Evolutionary conservation across 2,888 invertebrate genomes (phyloP), one percentile per base, ranked within the genome.

Genomic region (Heteropelma amictum): DNA sequence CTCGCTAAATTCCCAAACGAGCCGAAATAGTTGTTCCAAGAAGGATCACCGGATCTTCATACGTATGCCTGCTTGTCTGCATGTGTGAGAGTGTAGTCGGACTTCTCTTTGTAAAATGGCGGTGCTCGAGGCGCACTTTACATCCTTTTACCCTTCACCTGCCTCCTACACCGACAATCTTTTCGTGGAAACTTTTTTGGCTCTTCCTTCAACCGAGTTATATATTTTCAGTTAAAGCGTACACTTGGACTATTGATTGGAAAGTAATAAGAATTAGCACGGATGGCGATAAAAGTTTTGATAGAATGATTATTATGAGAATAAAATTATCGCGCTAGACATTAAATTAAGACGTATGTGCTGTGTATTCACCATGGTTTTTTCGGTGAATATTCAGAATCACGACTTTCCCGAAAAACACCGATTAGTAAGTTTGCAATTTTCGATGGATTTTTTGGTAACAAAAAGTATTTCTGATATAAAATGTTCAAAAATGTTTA

Each of bases 1-100:
- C 65, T 38, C 54, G 53, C 65, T 71, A 78, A 78, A 78, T 79
- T 81, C 78, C 74, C 79, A 78, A 82, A 79, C 77, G 72, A 74
- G 75, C 79, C 81, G 83, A 82, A 81, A 81, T 80, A 76, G 78
- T 77, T 78, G 77, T 83, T 83, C 83, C 67, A 33, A 74, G 83
- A 83, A 75, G 53, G 72, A 75, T 64, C 65, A 47, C 72, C 58
- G n/a, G 19, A 19, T 28, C 7, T 5, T 30, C 38, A 49, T 42
- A 8, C 17, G 4, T 21, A 3, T 21, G 30, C 14, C 6, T 51
- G n/a, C n/a, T 26, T 17, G 40, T 19, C 7, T 40, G 21, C 42
- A 35, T 38, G 38, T 47, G 30, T 53, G 58, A 58, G 60, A 21
- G 10, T 28, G 35, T 10, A 10, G 23, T 54, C 40, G 38, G n/a